Evolutionary conservation across 2,888 invertebrate species (phyloP).

Genomic region (Colletes collaris): DNA sequence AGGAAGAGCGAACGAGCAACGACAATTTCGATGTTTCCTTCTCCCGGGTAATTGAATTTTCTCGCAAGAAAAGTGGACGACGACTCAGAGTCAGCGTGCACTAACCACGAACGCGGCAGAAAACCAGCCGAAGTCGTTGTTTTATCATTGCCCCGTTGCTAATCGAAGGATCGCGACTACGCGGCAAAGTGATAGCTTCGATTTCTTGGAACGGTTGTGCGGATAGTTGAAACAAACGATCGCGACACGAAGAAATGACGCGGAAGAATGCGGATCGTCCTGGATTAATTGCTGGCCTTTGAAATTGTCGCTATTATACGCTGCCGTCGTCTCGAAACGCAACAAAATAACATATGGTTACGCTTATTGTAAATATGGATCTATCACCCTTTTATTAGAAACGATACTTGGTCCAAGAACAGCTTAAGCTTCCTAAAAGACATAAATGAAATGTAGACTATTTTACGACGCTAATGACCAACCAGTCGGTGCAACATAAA

Average conservation of each 20-base stretch:
- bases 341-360: too few species aligned
- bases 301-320: not conserved
- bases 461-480: too few species aligned
- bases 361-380: too few species aligned
- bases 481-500: too few species aligned
- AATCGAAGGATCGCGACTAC: conserved; percentile 3
- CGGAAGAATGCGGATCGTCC: conserved; percentile 1
- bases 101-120: not conserved
- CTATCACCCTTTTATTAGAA: too few species aligned
- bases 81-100: too few species aligned
- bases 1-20: not conserved
- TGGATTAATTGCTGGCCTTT: conserved; percentile 7
- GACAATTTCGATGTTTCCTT: conserved; percentile 12
- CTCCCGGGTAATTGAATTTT: not conserved
- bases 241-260: not conserved
- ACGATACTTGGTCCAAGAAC: too few species aligned
- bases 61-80: too few species aligned
- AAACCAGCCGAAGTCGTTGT: not conserved
- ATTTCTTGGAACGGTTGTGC: conserved; percentile 14
- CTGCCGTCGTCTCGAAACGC: too few species aligned
- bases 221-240: conserved; percentile 2
- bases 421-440: too few species aligned
- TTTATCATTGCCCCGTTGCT: not conserved
- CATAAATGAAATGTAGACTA: too few species aligned
- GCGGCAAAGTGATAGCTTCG: conserved; percentile 13